Conservation (phyloP, 2,797 vertebrate genomes). For the Halcyon chelicuti region DNA sequence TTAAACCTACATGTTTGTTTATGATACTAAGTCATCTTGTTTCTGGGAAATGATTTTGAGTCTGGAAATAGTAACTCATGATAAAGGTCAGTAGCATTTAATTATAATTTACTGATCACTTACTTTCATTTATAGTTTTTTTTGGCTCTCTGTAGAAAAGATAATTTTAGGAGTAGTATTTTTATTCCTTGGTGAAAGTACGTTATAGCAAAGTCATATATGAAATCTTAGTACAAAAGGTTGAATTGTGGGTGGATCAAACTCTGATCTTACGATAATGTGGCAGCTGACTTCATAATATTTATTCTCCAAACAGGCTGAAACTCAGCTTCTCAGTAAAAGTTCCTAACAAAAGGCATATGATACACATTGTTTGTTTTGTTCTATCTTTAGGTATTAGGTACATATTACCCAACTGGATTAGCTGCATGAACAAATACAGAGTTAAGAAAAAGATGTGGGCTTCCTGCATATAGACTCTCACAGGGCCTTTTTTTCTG, state of each 20-base stretch:
- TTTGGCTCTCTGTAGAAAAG: background rate
- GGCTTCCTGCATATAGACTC: background rate
- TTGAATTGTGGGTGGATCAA: background rate
- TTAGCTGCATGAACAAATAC: background rate
- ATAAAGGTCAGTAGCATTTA: background rate
- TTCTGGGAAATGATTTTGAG: background rate
- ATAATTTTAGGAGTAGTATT: background rate
- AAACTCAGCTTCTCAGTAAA: background rate
- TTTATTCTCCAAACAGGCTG: conserved; percentile 9
- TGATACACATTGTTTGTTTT: background rate
- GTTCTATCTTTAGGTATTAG: background rate
- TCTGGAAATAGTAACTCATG: background rate
- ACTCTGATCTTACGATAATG: background rate
- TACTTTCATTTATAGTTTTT: background rate
- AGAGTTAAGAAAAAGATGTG: background rate
- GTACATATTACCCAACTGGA: background rate
- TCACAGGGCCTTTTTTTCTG: background rate
- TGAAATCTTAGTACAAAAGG: background rate
- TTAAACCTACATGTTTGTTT: background rate
- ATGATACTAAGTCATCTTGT: background rate
- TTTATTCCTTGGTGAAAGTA: background rate
- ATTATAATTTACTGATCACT: background rate
- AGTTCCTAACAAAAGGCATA: background rate
- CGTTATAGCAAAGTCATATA: background rate
- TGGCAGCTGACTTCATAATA: background rate